These are phyloP conservation scores for Deilephila elpenor DNA, from an alignment of 2,888 invertebrate species.

Conservation along the genomic window DNA sequence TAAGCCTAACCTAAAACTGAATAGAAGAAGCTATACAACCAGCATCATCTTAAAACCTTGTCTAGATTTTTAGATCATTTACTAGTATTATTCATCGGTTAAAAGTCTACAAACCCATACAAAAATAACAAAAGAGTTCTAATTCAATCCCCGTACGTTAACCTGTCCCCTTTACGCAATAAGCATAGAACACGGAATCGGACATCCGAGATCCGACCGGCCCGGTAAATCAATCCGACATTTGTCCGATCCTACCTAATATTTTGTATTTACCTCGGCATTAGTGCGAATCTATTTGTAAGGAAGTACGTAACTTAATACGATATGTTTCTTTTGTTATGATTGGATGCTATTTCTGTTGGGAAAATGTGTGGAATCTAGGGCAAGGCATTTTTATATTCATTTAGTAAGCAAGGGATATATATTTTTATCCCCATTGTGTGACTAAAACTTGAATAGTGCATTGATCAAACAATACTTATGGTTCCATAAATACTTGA, in stretches of 20 bases:
- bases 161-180: conserved; percentile 28
- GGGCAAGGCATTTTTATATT: too few relatives aligned
- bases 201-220: conserved; percentile 57
- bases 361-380: neutral
- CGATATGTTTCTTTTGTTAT: conserved; percentile 32
- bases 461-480: too few relatives aligned
- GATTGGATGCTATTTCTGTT: conserved; percentile 11
- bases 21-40: too few relatives aligned
- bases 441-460: too few relatives aligned
- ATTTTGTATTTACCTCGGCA: conserved; percentile 67
- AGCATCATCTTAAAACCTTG: too few relatives aligned
- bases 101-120: too few relatives aligned
- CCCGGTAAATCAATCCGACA: conserved; percentile 68
- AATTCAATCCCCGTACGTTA: neutral
- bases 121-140: neutral
- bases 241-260: conserved; percentile 52
- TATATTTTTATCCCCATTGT: too few relatives aligned
- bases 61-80: too few relatives aligned
- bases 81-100: too few relatives aligned
- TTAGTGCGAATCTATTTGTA: conserved; percentile 63
- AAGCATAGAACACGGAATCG: conserved; percentile 43
- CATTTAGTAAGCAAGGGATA: too few relatives aligned
- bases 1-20: too few relatives aligned
- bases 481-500: too few relatives aligned
- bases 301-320: conserved; percentile 54